Evolutionary conservation across 2,797 vertebrate genomes (phyloP).

Genomic region (Argya squamiceps): DNA sequence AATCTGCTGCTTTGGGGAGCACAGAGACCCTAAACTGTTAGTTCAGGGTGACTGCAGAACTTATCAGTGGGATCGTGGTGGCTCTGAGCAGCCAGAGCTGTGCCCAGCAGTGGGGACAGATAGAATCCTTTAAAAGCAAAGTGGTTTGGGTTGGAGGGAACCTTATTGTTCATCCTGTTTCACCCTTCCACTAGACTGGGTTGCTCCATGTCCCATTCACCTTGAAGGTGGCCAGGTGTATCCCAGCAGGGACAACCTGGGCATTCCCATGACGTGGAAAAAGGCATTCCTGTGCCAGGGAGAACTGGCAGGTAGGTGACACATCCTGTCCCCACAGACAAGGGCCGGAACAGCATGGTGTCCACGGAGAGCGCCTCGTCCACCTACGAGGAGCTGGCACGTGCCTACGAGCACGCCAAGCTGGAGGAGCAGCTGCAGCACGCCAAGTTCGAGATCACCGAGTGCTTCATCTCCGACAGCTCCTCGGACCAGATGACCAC

Average conservation of each 20-base stretch:
- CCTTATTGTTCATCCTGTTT: background rate
- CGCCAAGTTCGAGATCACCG: constrained; percentile 92
- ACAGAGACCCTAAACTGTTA: accelerated
- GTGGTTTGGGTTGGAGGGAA: background rate
- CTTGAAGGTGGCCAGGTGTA: background rate
- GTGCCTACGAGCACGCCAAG: constrained; percentile 85
- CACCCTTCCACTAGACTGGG: background rate
- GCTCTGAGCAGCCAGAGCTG: background rate
- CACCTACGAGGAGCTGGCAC: constrained; percentile 85
- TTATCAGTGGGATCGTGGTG: accelerated
- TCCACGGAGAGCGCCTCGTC: constrained; percentile 91
- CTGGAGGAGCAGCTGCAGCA: constrained; percentile 86
- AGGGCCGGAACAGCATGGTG: constrained; percentile 99
- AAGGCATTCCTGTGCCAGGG: accelerated
- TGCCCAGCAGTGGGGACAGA: too few relatives aligned
- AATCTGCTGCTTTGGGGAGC: background rate
- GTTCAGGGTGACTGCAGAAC: background rate
- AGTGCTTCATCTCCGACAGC: constrained; percentile 98
- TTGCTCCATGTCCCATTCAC: accelerated
- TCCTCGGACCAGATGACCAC: constrained; percentile 99
- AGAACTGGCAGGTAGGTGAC: accelerated
- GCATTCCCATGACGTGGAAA: accelerated
- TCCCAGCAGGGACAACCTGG: background rate
- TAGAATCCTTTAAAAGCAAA: background rate
- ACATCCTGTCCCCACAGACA: constrained; percentile 76